Evolutionary conservation across 2,797 vertebrate genomes (phyloP).

Genomic region (Rhyacichthys aspro): DNA sequence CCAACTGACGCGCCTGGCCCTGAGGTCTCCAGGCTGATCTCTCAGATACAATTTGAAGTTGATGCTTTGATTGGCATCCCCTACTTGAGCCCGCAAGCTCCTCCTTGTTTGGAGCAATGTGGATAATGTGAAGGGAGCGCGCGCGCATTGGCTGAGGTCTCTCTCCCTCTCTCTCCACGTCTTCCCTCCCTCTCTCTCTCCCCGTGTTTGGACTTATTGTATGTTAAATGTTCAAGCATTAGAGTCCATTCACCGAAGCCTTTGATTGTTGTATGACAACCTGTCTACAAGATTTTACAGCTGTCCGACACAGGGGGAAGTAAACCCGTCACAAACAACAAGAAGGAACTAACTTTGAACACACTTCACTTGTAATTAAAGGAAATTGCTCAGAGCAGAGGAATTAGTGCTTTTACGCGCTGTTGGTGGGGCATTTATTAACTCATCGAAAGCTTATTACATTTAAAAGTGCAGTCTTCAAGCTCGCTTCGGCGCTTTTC

Average conservation of each 20-base stretch:
- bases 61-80: constrained; percentile 98
- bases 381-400: constrained; percentile 43
- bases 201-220: constrained; percentile 84
- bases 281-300: constrained; percentile 93
- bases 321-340: constrained; percentile 78
- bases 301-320: constrained; percentile 90
- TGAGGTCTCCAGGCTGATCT: constrained; percentile 95
- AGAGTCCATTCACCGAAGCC: constrained; percentile 87
- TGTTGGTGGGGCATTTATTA: constrained; percentile 41
- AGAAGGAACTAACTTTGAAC: constrained; percentile 84
- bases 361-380: constrained; percentile 76
- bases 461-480: constrained; percentile 1
- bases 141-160: constrained; percentile 83
- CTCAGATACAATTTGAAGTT: constrained; percentile 99
- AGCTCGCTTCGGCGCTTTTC: constrained; percentile 2
- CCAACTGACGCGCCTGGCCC: constrained; percentile 97
- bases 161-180: not conserved
- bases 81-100: constrained; percentile 88
- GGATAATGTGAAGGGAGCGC: constrained; percentile 85
- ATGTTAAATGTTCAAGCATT: constrained; percentile 91
- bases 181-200: constrained; percentile 37
- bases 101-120: constrained; percentile 88
- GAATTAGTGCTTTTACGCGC: constrained; percentile 52
- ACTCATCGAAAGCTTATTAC: constrained; percentile 26
- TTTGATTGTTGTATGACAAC: constrained; percentile 93